A percentile compares a stretch with the other conserved stretches of the same genome.
phyloP scores from a whole-genome alignment of 2,113 vertebrate species.

The Bagarius yarrelli region DNA sequence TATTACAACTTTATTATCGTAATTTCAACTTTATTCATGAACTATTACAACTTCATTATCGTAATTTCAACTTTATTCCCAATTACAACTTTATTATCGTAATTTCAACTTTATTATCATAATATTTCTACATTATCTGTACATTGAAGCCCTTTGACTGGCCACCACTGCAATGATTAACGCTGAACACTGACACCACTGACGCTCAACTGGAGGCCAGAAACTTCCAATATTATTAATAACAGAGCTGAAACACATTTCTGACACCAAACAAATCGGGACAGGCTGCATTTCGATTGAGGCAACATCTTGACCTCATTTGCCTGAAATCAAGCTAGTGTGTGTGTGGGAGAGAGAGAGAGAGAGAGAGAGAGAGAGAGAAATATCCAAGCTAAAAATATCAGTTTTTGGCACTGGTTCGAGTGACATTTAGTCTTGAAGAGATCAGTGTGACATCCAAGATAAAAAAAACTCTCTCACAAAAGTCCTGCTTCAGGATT shows the following conservation, averaged over 20 bases:
- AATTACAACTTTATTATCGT: too few species aligned
- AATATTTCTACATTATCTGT: too few species aligned
- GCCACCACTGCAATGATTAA: neutral
- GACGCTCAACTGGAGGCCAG: neutral
- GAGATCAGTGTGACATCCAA: neutral
- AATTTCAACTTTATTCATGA: too few species aligned
- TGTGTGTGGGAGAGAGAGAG: neutral
- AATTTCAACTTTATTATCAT: too few species aligned
- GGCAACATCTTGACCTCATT: neutral
- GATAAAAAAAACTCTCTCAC: slow-evolving; percentile 3
- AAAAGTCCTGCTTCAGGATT: neutral
- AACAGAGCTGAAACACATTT: neutral
- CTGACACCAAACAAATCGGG: neutral
- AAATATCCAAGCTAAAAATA: slow-evolving; percentile 5
- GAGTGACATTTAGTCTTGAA: slow-evolving; percentile 25
- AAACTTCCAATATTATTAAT: neutral
- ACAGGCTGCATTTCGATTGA: neutral
- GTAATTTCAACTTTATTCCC: too few species aligned
- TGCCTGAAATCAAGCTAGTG: neutral
- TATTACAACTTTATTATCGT: too few species aligned
- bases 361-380: neutral
- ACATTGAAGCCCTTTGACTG: too few species aligned
- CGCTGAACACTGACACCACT: neutral
- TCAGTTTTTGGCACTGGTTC: neutral
- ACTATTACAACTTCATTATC: too few species aligned